These are phyloP conservation scores for Gari tellinella DNA, from an alignment of 2,888 invertebrate genomes.

Conservation along the genomic window DNA sequence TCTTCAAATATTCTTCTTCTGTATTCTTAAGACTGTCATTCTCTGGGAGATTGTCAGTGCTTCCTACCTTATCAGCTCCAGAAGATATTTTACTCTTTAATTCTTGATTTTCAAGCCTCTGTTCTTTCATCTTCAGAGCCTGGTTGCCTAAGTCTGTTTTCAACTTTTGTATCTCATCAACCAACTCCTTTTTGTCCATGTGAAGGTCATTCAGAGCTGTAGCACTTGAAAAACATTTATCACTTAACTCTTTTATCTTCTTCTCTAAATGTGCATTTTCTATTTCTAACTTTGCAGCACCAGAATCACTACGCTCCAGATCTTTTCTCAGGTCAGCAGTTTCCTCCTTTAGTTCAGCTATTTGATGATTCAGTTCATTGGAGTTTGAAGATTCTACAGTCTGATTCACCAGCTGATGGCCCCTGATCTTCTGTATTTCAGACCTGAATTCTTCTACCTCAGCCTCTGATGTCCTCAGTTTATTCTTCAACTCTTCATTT, in stretches of 20 bases:
- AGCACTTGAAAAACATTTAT: slow-evolving; percentile 72
- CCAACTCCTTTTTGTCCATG: slow-evolving; percentile 79
- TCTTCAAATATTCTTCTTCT: slow-evolving; percentile 18
- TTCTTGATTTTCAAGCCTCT: slow-evolving; percentile 58
- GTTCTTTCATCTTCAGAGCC: slow-evolving; percentile 62
- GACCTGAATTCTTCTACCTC: slow-evolving; percentile 36
- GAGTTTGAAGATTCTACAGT: slow-evolving; percentile 53
- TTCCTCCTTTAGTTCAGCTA: slow-evolving; percentile 61
- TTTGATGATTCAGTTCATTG: slow-evolving; percentile 62
- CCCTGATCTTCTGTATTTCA: slow-evolving; percentile 42
- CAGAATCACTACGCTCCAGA: slow-evolving; percentile 29
- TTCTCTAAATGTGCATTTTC: slow-evolving; percentile 45
- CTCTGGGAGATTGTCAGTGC: slow-evolving; percentile 37
- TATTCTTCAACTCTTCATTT: slow-evolving; percentile 53
- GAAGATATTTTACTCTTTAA: background rate
- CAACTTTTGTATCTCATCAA: slow-evolving; percentile 57
- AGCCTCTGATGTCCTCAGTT: slow-evolving; percentile 27
- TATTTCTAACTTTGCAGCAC: slow-evolving; percentile 30
- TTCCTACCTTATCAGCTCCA: too few species aligned
- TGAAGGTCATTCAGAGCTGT: slow-evolving; percentile 78
- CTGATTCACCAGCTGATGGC: slow-evolving; percentile 49
- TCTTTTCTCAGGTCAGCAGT: slow-evolving; percentile 48
- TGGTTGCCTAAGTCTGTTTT: slow-evolving; percentile 64
- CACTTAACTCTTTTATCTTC: slow-evolving; percentile 67
- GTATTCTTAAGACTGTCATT: slow-evolving; percentile 49